Conservation (phyloP, 2,888 invertebrate species). For the Caenorhabditis sp. region DNA sequence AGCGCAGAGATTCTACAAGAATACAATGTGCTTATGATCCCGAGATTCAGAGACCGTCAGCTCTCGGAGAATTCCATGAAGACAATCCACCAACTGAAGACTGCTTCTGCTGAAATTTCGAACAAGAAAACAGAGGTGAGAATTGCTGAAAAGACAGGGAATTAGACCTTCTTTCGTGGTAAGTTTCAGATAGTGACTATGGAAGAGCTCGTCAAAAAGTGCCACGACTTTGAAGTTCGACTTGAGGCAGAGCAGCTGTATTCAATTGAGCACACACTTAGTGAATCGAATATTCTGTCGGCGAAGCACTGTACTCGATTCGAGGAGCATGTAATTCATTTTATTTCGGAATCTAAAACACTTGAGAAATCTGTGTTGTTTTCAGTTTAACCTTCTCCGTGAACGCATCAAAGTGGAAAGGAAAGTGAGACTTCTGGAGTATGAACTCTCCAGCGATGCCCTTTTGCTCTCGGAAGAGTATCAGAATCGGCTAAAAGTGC, state of each 20-base stretch:
- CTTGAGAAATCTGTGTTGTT: neutral
- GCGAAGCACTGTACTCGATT: slow-evolving; percentile 88
- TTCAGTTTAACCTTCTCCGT: slow-evolving; percentile 32
- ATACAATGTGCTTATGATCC: slow-evolving; percentile 23
- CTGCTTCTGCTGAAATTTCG: neutral
- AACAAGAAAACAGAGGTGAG: slow-evolving; percentile 10
- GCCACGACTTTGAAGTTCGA: slow-evolving; percentile 14
- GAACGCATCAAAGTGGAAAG: slow-evolving; percentile 79
- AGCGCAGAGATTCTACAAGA: slow-evolving; percentile 43
- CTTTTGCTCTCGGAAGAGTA: slow-evolving; percentile 92
- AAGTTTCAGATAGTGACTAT: neutral
- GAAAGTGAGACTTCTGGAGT: slow-evolving; percentile 86
- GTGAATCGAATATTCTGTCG: slow-evolving; percentile 12
- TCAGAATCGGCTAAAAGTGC: slow-evolving; percentile 83
- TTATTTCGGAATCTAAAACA: neutral
- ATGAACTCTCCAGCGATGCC: slow-evolving; percentile 88
- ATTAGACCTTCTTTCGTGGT: neutral
- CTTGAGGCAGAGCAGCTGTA: neutral
- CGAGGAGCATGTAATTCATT: slow-evolving; percentile 82
- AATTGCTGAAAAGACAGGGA: neutral
- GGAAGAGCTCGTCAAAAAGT: slow-evolving; percentile 2
- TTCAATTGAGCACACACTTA: slow-evolving; percentile 8
- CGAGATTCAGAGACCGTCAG: slow-evolving; percentile 45
- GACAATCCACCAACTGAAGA: slow-evolving; percentile 10
- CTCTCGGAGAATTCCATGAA: slow-evolving; percentile 19